Evolutionary conservation across 30 jellyfish, hydroid and myxozoan genomes (phyloP), one percentile per base, ranked within the genome.

Genomic region (Cassiopea xamachana): DNA sequence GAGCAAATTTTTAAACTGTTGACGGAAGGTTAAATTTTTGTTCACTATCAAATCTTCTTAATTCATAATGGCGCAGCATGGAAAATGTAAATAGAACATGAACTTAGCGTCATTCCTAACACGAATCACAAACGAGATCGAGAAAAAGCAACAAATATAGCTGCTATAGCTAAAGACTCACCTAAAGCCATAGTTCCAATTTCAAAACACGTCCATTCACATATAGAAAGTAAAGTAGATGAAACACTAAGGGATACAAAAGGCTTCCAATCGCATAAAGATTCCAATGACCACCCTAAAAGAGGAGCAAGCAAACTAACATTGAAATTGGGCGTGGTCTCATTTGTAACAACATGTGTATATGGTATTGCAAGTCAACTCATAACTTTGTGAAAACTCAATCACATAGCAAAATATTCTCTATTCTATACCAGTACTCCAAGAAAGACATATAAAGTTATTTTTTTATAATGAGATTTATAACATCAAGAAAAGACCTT

Each of bases 221-320:
- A 18, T 1, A 43, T 10, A 45, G 79, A 55, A 85, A 90, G 78
- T 18, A 68, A 73, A 44, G 50, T 43, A 19, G 89, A 61, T 16
- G 97, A 89, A 27, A 55, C 48, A 17, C 89, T 83, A 60, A 90
- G 84, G 44, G 48, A 5, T 14, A 68, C 9, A 62, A 90, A 82
- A 45, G 75, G 87, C 69, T 77, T 83, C 97, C 97, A 90, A 9
- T 69, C 93, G 58, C 60, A 80, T 1, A 90, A 50, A 77, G 93
- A 90, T 43, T 82, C 97, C 74, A n/a, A 58, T 39, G 97, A 90
- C 90, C 90, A 90, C 3, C 97, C 97, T 90, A 17, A 9, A 64
- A 14, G 14, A 59, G 69, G 14, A 7, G 14, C 8, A 59, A 59
- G 39, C 39, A 27, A 27, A 27, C 39, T 27, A 27, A 27, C 39